Conservation (phyloP, 2,113 vertebrate species). For the Plotosus lineatus region DNA sequence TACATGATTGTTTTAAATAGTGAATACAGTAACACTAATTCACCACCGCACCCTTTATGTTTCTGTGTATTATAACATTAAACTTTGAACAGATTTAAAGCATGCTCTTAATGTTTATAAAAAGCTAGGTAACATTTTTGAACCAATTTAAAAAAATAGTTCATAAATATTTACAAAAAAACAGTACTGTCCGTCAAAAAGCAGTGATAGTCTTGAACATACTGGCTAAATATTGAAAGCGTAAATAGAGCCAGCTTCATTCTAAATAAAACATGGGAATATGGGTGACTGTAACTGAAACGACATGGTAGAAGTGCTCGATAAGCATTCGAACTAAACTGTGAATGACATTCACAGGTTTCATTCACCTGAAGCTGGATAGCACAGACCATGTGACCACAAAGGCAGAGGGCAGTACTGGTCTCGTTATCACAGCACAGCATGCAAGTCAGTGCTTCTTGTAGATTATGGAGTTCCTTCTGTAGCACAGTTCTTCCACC, state of each 20-base stretch:
- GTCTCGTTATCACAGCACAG: constrained; percentile 94
- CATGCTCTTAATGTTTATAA: too few species aligned
- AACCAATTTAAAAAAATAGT: not conserved
- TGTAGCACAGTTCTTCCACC: constrained; percentile 71
- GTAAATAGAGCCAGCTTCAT: not conserved
- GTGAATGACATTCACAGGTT: not conserved
- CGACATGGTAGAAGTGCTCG: not conserved
- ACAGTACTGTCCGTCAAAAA: too few species aligned
- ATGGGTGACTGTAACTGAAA: not conserved
- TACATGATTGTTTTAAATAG: too few species aligned
- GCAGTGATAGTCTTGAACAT: not conserved
- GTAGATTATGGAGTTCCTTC: constrained; percentile 87
- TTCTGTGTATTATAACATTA: too few species aligned
- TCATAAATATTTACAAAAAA: too few species aligned
- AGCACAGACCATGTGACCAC: constrained; percentile 95
- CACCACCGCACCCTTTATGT: too few species aligned
- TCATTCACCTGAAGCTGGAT: constrained; percentile 84
- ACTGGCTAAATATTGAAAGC: not conserved
- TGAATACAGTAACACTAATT: too few species aligned
- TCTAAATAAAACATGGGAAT: not conserved
- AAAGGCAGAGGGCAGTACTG: constrained; percentile 92
- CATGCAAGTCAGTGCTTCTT: constrained; percentile 93
- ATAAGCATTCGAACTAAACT: not conserved
- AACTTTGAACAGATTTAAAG: too few species aligned
- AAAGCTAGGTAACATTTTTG: not conserved